Evolutionary conservation across 1,140 invertebrate genomes (phyloP), one percentile per base, ranked within the genome.

Genomic region (Radopholus similis): DNA sequence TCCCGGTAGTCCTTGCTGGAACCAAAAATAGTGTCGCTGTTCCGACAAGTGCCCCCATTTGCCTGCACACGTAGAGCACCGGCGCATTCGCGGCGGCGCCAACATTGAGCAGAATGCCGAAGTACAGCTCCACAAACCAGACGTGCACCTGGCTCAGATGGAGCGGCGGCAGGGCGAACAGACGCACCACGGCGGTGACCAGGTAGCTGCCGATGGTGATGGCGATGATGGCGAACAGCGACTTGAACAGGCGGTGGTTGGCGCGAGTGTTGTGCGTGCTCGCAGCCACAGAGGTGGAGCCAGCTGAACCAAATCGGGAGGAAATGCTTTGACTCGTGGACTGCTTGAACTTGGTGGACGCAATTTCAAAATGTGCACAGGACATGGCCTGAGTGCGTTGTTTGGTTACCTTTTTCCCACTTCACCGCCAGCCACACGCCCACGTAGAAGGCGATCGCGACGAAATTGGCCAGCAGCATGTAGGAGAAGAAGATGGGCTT

Each of bases 1-100:
- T n/a, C n/a, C n/a, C n/a, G n/a, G n/a, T n/a, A n/a, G n/a, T n/a
- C n/a, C n/a, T n/a, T n/a, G n/a, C n/a, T n/a, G n/a, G n/a, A n/a
- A n/a, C n/a, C n/a, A n/a, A n/a, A n/a, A n/a, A n/a, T n/a, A n/a
- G n/a, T n/a, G n/a, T n/a, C n/a, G n/a, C n/a, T n/a, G n/a, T n/a
- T n/a, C n/a, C n/a, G n/a, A 4, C 2, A 47, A 23, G 44, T 21
- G 3, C 6, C 44, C 6, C 4, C 18, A 23, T 23, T 51, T 11
- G 30, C 56, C 56, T 59, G 56, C 56, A 59, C 15, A 59, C 38
- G 42, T 42, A 59, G 38, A 59, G 56, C 5, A 59, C 56, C n/a
- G 42, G 23, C 37, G 56, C 56, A 34, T 59, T 59, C 42, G 38
- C 9, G 15, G 56, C 6, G 23, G 38, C 56, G 5, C 56, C 56